A percentile compares a stretch with the other conserved stretches of the same genome.
phyloP scores from a whole-genome alignment of 2,888 invertebrate species.

The Ypsolopha sequella region DNA sequence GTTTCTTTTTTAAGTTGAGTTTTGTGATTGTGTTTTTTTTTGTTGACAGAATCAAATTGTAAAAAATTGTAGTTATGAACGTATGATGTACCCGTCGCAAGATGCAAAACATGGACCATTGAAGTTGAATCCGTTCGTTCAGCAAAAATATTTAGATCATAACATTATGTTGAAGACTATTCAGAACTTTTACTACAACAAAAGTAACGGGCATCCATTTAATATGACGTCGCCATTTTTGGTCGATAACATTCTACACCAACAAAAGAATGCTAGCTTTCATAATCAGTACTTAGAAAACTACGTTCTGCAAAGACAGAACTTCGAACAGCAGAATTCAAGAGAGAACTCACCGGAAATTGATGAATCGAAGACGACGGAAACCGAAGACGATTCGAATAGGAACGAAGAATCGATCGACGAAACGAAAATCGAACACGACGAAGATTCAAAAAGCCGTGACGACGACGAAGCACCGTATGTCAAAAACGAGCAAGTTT shows the following conservation, averaged over 20 bases:
- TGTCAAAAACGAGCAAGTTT: conserved; percentile 42
- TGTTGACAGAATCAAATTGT: neutral
- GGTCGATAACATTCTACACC: conserved; percentile 73
- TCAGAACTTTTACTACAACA: conserved; percentile 54
- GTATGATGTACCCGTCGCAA: conserved; percentile 61
- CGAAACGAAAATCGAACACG: conserved; percentile 35
- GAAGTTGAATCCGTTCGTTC: conserved; percentile 42
- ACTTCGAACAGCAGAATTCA: conserved; percentile 29
- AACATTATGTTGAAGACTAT: conserved; percentile 66
- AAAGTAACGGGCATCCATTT: conserved; percentile 35
- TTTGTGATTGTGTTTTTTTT: conserved; percentile 2
- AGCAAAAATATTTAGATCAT: conserved; percentile 38
- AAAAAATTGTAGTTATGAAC: conserved; percentile 14
- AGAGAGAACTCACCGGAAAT: conserved; percentile 51
- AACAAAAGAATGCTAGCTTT: conserved; percentile 60
- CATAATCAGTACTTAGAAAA: conserved; percentile 65
- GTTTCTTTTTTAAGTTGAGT: conserved; percentile 9
- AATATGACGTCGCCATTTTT: conserved; percentile 73
- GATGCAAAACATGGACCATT: conserved; percentile 53
- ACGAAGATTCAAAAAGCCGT: conserved; percentile 49
- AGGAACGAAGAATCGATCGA: conserved; percentile 29
- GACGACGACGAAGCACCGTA: conserved; percentile 35
- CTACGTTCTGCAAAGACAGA: conserved; percentile 43
- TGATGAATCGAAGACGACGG: conserved; percentile 36
- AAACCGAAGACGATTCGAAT: conserved; percentile 31